Evolutionary conservation across 37 sponge, comb jelly and placozoan genomes (phyloP), one percentile per base, ranked within the genome.

Genomic region (Corticium candelabrum): DNA sequence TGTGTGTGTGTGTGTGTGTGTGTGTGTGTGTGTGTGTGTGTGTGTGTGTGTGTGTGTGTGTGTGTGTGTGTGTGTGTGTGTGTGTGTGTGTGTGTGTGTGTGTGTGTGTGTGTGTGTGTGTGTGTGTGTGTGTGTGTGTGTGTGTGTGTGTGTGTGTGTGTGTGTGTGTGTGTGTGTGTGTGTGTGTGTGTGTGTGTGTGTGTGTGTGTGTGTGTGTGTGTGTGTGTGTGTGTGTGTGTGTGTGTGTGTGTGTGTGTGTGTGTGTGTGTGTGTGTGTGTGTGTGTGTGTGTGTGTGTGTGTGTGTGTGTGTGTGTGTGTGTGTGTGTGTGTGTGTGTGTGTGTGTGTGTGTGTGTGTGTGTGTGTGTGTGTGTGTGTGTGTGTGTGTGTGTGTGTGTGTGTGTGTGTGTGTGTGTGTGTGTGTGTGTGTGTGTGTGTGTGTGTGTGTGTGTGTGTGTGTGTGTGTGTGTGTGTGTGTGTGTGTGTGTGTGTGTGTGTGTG

Each of bases 361-460:
- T 38, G 43, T 37, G 21, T 50, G 11, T 50, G 11, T 50, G 11
- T 50, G 15, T 50, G 11, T 11, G 91, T 90, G 41, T 57, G 75
- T 33, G 1, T 34, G 67, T 7, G 50, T 1, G 1, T 76, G 1
- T 3, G 5, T 76, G 34, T 11, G 27, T 76, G 34, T 76, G 30
- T 75, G 40, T 38, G 43, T 37, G 21, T 50, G 11, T 50, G 11
- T 50, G 11, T 50, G 15, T 50, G 11, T 11, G 91, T 90, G 41
- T 57, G 75, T 33, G 1, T 34, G 67, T 7, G 50, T 1, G 1
- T 76, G 1, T 3, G 5, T 76, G 34, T 11, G 27, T 76, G 34
- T 76, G 30, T 75, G 40, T 38, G 43, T 37, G 21, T 50, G 11
- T 50, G 11, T 50, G 11, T 50, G 15, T 50, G 11, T 11, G 91